Evolutionary conservation across 1,140 invertebrate genomes (phyloP), one percentile per base, ranked within the genome.

Genomic region (Drosophila bipectinata): DNA sequence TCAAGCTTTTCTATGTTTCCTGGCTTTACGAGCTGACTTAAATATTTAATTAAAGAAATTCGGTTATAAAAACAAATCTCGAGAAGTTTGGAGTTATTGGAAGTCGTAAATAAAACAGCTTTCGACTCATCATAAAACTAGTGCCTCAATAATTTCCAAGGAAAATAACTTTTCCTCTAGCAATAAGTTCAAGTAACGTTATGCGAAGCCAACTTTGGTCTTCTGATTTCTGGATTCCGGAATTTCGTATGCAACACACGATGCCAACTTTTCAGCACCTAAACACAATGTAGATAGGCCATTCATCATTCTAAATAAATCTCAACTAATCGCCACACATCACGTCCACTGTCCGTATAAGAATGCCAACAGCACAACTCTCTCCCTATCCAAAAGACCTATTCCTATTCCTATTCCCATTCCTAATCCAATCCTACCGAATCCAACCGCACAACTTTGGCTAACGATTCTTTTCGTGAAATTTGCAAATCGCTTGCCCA

Each of bases 381-480:
- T 44, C 41, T 44, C 39, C 34, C 14, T 41, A 2, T 15, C 14
- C 10, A 5, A 37, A 37, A 37, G 10, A 32, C 8, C 32, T 32
- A 32, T 37, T 4, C 34, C 10, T 12, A 37, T 12, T 37, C 34
- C 34, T 12, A 37, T 12, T 37, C 34, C 34, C 4, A 37, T 4
- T 37, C 34, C 34, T 37, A 37, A 37, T 37, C 34, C 34, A 37
- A 37, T 37, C 34, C 34, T 12, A 37, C 14, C 14, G 41, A 58
- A 26, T 39, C 32, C 26, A n/a, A 21, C 64, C 49, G n/a, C 44
- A 44, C 41, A 72, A 72, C 34, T 59, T 72, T 59, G 54, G 68
- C 66, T 52, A 72, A 72, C 68, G 68, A 72, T 72, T 72, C 68
- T 72, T 72, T 59, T 59, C 66, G 69, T 69, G 26, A 69, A 69